Percentiles rank a stretch among this genome's conserved stretches.
Evolutionary conservation across 2,888 invertebrate species (phyloP).

Genomic region (Lithophane socia): DNA sequence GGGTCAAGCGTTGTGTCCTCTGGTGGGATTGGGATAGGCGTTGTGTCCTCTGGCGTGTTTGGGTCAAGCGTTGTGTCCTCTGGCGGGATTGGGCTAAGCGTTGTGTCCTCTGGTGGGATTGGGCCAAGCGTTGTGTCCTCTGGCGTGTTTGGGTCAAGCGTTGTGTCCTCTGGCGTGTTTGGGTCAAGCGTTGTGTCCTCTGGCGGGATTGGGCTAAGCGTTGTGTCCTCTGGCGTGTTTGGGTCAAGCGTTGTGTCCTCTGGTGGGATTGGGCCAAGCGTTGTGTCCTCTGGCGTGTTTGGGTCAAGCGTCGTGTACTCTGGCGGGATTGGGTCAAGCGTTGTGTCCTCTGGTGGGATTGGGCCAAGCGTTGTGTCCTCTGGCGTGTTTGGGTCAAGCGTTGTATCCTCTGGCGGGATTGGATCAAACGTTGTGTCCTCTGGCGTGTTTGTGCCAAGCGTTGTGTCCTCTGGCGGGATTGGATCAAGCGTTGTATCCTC

Average conservation of each 20-base stretch:
- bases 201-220: not conserved
- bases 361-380: not conserved
- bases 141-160: not conserved
- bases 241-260: not conserved
- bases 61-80: not conserved
- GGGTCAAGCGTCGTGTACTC: not conserved
- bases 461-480: not conserved
- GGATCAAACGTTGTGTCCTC: fast-evolving
- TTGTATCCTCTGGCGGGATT: not conserved
- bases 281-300: not conserved
- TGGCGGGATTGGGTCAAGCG: not conserved
- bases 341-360: not conserved
- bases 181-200: not conserved
- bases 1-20: not conserved
- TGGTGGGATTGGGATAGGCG: no score
- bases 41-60: not conserved
- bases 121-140: not conserved
- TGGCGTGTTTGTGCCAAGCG: not conserved
- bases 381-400: not conserved
- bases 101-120: not conserved
- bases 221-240: not conserved
- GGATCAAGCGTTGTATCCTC: not conserved
- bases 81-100: not conserved
- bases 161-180: not conserved
- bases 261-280: not conserved